Percentiles rank a stretch among this genome's conserved stretches.
Evolutionary conservation across 35 echinoderm and acorn worm species (phyloP).

Genomic region (Strongylocentrotus purpuratus): DNA sequence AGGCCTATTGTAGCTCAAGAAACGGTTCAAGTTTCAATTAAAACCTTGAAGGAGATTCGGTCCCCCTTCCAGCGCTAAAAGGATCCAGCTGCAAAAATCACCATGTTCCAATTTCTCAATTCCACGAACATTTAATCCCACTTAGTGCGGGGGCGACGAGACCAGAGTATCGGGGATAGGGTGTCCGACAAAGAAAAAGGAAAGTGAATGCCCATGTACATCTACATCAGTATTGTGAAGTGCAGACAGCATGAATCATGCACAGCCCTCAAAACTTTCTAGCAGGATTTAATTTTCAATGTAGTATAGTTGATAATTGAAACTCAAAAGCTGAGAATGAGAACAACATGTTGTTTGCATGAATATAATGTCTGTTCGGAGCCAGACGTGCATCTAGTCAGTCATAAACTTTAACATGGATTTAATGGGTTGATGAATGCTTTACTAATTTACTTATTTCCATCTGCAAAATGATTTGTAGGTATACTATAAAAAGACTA

Average conservation of each 20-base stretch:
- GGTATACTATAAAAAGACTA: too few species aligned
- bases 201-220: not conserved
- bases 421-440: too few species aligned
- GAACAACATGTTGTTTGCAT: not conserved
- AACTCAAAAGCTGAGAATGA: not conserved
- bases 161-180: not conserved
- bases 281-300: not conserved
- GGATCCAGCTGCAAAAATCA: conserved; percentile 7
- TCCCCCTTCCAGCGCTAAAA: not conserved
- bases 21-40: not conserved
- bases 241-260: not conserved
- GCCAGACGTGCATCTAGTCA: too few species aligned
- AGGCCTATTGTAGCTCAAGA: not conserved
- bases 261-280: not conserved
- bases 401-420: too few species aligned
- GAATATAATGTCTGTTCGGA: not conserved
- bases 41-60: not conserved
- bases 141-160: not conserved
- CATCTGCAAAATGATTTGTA: too few species aligned
- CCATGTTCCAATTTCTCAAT: conserved; percentile 1
- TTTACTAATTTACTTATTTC: too few species aligned
- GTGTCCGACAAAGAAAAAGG: not conserved
- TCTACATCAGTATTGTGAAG: not conserved
- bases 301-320: not conserved
- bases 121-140: conserved; percentile 3